Conservation (phyloP, 2,797 vertebrate species). For the Gymnoscopelus braueri region DNA sequence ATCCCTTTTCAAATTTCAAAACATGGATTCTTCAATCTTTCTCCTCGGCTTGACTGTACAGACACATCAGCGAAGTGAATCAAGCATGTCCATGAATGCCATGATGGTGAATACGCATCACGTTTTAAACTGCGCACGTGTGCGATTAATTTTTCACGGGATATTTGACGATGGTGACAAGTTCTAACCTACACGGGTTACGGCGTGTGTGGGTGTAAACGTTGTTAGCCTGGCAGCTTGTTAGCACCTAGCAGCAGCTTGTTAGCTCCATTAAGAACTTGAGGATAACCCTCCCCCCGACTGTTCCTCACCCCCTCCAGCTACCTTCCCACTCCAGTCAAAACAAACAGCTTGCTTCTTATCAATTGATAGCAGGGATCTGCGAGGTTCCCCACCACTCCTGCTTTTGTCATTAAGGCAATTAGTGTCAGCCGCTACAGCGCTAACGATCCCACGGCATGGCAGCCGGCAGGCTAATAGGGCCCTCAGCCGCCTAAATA, state of each 20-base stretch:
- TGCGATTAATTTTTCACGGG: no score
- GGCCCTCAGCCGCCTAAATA: slow-evolving; percentile 37
- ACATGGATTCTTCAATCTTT: no score
- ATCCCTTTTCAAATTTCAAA: no score
- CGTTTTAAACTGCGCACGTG: no score
- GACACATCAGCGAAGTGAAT: no score
- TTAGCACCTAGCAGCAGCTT: slow-evolving; percentile 38
- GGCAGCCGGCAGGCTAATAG: slow-evolving; percentile 48
- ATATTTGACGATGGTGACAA: no score
- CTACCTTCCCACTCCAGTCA: background rate
- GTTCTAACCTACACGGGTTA: no score
- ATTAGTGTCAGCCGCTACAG: slow-evolving; percentile 65
- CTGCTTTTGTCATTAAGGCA: slow-evolving; percentile 71
- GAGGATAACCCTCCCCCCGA: slow-evolving; percentile 30
- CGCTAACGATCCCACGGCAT: slow-evolving; percentile 52
- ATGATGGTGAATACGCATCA: no score
- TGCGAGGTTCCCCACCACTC: slow-evolving; percentile 47
- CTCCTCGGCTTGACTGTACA: no score
- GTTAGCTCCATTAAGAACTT: slow-evolving; percentile 56
- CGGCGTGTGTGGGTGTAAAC: no score
- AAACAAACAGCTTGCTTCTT: slow-evolving; percentile 28
- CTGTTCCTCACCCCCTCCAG: background rate
- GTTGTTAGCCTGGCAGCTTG: background rate
- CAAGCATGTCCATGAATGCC: no score
- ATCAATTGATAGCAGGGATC: slow-evolving; percentile 25